Conservation (phyloP, 64 coral and sea anemone genomes). For the Actinia tenebrosa region DNA sequence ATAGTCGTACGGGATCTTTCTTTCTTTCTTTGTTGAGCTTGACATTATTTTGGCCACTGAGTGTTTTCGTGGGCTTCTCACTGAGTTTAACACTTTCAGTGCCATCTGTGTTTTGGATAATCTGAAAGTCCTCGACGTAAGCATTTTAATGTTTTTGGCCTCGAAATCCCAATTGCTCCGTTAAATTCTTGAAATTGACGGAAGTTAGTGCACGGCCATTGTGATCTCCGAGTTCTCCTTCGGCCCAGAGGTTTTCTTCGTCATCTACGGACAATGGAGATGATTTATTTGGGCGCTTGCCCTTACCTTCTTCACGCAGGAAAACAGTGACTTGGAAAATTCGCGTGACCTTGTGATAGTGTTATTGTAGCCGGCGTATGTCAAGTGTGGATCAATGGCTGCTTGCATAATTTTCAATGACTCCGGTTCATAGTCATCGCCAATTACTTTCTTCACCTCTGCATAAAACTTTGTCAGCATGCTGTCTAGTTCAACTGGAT, state of each 20-base stretch:
- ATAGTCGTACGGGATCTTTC: slow-evolving; percentile 35
- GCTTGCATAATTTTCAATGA: slow-evolving; percentile 9
- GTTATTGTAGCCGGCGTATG: background rate
- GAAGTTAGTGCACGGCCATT: slow-evolving; percentile 33
- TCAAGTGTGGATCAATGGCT: background rate
- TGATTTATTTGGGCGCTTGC: slow-evolving; percentile 18
- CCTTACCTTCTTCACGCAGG: slow-evolving; percentile 10
- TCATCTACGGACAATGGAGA: slow-evolving; percentile 18
- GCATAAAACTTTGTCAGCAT: slow-evolving; percentile 16
- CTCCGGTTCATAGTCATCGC: slow-evolving; percentile 15
- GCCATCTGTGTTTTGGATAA: background rate
- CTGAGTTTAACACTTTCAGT: background rate
- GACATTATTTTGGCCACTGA: slow-evolving; percentile 7
- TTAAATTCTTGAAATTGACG: slow-evolving; percentile 41
- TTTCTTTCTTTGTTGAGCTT: slow-evolving; percentile 24
- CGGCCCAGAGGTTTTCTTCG: slow-evolving; percentile 31
- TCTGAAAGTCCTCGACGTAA: slow-evolving; percentile 12
- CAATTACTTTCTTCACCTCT: background rate
- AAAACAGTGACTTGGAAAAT: background rate
- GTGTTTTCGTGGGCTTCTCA: slow-evolving; percentile 34
- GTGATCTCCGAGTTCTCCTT: slow-evolving; percentile 38
- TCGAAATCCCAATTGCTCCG: slow-evolving; percentile 4
- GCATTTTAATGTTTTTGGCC: slow-evolving; percentile 5
- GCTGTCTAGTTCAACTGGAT: too few relatives aligned
- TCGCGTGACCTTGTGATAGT: background rate